phyloP scores from a whole-genome alignment of 2,797 vertebrate species.

The Lagorchestes hirsutus region DNA sequence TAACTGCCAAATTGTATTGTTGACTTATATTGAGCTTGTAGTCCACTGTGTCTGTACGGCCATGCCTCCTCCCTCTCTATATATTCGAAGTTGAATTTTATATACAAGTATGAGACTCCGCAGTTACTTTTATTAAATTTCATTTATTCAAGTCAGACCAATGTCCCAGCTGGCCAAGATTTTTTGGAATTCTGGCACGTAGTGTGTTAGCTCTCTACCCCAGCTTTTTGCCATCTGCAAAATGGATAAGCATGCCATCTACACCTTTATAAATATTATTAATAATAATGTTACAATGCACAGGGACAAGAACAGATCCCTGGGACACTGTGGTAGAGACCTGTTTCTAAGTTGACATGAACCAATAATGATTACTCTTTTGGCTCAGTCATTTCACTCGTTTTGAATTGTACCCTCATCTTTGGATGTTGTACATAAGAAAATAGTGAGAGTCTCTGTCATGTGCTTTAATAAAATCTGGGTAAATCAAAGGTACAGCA shows the following conservation, averaged over 20 bases:
- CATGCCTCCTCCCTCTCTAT: not conserved
- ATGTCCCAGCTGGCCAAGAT: not conserved
- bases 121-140: not conserved
- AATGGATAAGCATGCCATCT: not conserved
- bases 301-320: not conserved
- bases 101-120: not conserved
- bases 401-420: not conserved
- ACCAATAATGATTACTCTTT: not conserved
- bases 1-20: not conserved
- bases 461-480: not conserved
- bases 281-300: not conserved
- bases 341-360: not conserved
- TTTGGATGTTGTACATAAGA: not conserved
- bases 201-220: not conserved
- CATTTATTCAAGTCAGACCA: not conserved
- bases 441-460: not conserved
- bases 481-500: not conserved
- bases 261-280: not conserved
- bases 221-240: not conserved
- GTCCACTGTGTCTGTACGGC: not conserved
- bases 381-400: not conserved
- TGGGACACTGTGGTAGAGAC: not conserved
- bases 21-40: not conserved
- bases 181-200: not conserved
- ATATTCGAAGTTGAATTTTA: not conserved